These are phyloP conservation scores for Phylloscopus collybita DNA, from an alignment of 2,797 vertebrate species.

Conservation along the genomic window DNA sequence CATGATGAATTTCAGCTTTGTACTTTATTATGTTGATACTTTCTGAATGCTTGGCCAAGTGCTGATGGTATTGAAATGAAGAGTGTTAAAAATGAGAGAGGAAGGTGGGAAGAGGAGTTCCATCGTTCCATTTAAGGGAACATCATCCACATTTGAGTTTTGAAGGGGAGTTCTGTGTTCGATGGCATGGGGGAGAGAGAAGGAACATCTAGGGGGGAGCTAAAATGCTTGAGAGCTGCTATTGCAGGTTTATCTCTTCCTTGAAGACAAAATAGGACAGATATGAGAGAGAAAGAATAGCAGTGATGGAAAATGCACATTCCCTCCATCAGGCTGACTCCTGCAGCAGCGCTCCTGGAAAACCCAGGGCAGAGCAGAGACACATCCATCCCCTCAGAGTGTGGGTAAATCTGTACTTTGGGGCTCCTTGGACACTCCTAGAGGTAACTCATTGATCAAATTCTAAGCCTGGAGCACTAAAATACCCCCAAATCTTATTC, in stretches of 20 bases:
- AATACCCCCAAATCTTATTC: background rate
- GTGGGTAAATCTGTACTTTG: accelerated
- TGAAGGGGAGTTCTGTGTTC: background rate
- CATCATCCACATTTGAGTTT: background rate
- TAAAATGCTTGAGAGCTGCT: background rate
- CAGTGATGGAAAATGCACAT: background rate
- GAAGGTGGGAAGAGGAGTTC: background rate
- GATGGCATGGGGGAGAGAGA: accelerated
- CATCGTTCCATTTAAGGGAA: background rate
- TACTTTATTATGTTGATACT: background rate
- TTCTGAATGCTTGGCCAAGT: constrained; percentile 18
- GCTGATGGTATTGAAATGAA: background rate
- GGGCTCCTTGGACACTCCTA: background rate
- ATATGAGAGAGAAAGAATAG: accelerated
- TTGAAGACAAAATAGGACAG: background rate
- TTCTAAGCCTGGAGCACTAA: background rate
- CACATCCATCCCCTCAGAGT: accelerated
- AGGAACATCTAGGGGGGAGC: background rate
- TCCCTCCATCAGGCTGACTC: background rate
- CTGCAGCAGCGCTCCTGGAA: background rate
- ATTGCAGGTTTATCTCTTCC: background rate
- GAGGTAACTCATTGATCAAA: background rate
- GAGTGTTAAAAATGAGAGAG: background rate
- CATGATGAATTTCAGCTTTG: background rate
- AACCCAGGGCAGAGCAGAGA: background rate